A percentile compares a stretch with the other conserved stretches of the same genome.
Conservation (phyloP, 2,797 vertebrate genomes). For the Thripadectes ignobilis region DNA sequence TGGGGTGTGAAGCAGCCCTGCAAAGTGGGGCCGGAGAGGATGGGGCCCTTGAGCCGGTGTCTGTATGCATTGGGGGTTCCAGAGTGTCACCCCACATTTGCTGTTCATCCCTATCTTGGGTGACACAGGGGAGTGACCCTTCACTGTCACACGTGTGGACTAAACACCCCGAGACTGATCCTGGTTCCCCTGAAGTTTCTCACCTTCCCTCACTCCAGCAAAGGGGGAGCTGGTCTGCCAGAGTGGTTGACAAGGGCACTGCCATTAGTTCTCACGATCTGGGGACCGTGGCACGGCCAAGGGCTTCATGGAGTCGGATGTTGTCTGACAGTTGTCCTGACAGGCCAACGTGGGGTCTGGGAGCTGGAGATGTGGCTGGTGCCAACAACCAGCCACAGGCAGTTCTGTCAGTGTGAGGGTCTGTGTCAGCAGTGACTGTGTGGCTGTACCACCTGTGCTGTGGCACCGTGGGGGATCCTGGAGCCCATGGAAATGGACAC, state of each 20-base stretch:
- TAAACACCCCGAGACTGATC: neutral
- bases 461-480: neutral
- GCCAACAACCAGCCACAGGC: fast-evolving
- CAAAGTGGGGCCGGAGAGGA: neutral
- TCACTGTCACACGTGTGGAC: neutral
- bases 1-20: fast-evolving
- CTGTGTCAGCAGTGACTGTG: no score
- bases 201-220: fast-evolving
- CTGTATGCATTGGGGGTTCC: neutral
- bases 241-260: fast-evolving
- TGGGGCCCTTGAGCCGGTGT: neutral
- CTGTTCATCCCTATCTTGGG: fast-evolving
- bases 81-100: neutral
- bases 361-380: no score
- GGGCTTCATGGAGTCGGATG: fast-evolving
- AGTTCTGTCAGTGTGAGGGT: neutral
- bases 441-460: neutral
- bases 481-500: neutral
- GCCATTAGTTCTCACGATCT: fast-evolving
- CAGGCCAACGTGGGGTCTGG: neutral
- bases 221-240: neutral
- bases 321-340: fast-evolving
- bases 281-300: fast-evolving
- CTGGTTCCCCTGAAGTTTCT: neutral
- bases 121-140: no score